phyloP scores from a whole-genome alignment of 1,140 invertebrate species.

The Eulimnadia texana region DNA sequence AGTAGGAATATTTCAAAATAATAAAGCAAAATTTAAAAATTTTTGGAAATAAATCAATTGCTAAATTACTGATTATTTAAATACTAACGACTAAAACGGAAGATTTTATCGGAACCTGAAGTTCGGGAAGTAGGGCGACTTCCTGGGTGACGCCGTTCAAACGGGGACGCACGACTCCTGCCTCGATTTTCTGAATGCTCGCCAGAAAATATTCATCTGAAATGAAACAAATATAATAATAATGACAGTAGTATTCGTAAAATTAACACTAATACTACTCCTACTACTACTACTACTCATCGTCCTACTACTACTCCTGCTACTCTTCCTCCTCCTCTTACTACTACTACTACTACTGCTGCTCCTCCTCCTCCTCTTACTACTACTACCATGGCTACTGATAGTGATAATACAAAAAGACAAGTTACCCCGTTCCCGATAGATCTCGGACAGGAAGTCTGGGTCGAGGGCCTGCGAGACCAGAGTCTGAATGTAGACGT shows the following conservation, averaged over 20 bases:
- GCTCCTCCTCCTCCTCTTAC: no score
- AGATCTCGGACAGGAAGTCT: slow-evolving; percentile 75
- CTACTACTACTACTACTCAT: no score
- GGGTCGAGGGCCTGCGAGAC: slow-evolving; percentile 77
- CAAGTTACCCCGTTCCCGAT: slow-evolving; percentile 63
- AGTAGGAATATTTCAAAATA: no score
- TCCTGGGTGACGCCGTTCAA: background rate
- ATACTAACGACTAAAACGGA: no score
- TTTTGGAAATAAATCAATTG: no score
- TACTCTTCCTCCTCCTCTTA: no score
- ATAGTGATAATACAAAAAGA: background rate
- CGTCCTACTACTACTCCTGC: no score
- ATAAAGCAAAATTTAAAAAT: no score
- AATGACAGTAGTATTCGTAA: background rate
- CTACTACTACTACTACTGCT: no score
- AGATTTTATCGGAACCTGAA: no score
- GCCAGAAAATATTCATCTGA: background rate
- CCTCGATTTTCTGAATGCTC: background rate
- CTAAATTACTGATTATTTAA: no score
- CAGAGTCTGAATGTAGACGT: slow-evolving; percentile 77
- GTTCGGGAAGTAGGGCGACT: background rate
- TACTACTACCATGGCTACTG: no score
- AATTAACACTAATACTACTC: background rate
- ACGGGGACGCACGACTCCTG: background rate
- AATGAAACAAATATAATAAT: background rate